Percentiles rank a stretch among this genome's conserved stretches.
Conservation (phyloP, 2,113 vertebrate species). For the Ictalurus punctatus region DNA sequence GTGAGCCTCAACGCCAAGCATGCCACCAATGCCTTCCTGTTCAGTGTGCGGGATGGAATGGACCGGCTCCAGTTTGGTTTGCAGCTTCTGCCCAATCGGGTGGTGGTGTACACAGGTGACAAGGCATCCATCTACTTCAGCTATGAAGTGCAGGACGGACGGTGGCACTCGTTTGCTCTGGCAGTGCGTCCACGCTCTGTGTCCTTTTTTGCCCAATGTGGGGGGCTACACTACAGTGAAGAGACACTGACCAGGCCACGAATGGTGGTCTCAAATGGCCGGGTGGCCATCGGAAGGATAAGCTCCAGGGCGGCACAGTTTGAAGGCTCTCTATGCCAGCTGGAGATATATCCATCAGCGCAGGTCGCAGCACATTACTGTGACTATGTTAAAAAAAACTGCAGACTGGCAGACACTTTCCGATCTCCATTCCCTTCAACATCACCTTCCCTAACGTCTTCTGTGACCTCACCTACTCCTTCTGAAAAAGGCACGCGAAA, state of each 20-base stretch:
- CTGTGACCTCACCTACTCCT: not conserved
- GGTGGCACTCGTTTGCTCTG: slow-evolving; percentile 85
- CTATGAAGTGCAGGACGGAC: slow-evolving; percentile 83
- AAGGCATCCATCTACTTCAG: slow-evolving; percentile 81
- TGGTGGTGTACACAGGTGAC: slow-evolving; percentile 82
- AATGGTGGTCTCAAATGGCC: slow-evolving; percentile 71
- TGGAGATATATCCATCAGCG: slow-evolving; percentile 88
- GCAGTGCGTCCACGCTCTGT: slow-evolving; percentile 74
- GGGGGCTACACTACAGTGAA: slow-evolving; percentile 75
- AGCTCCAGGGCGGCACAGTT: slow-evolving; percentile 82
- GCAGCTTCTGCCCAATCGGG: slow-evolving; percentile 83
- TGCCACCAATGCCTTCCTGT: slow-evolving; percentile 91
- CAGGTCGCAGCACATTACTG: slow-evolving; percentile 88
- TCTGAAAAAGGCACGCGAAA: not conserved
- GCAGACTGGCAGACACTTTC: slow-evolving; percentile 80
- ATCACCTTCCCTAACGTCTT: slow-evolving; percentile 38
- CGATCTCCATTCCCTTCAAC: slow-evolving; percentile 65
- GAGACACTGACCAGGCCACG: slow-evolving; percentile 74
- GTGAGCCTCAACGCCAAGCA: slow-evolving; percentile 83
- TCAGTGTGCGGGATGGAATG: slow-evolving; percentile 81
- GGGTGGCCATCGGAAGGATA: slow-evolving; percentile 88
- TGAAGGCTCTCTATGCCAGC: slow-evolving; percentile 87
- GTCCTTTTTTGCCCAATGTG: slow-evolving; percentile 83
- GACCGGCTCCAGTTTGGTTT: slow-evolving; percentile 87
- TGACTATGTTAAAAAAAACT: slow-evolving; percentile 85